Percentiles rank a stretch among this genome's conserved stretches.
phyloP scores from a whole-genome alignment of 2,888 invertebrate species.

The Endotricha flammealis region DNA sequence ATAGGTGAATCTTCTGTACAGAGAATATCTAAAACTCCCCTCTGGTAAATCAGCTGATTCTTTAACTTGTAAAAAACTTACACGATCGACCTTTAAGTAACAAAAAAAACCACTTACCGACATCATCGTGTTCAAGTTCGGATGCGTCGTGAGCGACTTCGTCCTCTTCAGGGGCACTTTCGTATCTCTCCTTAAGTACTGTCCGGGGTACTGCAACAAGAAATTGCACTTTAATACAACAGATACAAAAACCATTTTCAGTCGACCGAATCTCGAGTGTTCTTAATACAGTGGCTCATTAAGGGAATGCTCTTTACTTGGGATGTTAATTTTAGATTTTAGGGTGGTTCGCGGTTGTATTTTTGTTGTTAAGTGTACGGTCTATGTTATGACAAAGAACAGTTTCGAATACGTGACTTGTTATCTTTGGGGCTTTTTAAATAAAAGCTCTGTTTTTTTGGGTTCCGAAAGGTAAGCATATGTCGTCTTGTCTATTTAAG shows the following conservation, averaged over 20 bases:
- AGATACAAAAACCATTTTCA: constrained; percentile 26
- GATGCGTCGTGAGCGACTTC: constrained; percentile 80
- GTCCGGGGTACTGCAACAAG: constrained; percentile 85
- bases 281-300: constrained; percentile 32
- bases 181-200: constrained; percentile 89
- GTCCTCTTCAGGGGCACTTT: constrained; percentile 87
- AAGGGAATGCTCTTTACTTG: constrained; percentile 26
- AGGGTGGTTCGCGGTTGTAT: constrained; percentile 47
- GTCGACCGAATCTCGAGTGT: constrained; percentile 24
- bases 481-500: too few species aligned
- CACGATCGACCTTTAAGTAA: too few species aligned
- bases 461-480: too few species aligned
- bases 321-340: constrained; percentile 62
- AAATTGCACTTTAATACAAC: constrained; percentile 39
- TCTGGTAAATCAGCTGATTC: too few species aligned
- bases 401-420: constrained; percentile 37
- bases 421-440: constrained; percentile 27
- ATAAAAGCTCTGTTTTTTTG: too few species aligned
- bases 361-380: constrained; percentile 41
- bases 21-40: too few species aligned
- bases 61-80: too few species aligned
- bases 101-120: constrained; percentile 64
- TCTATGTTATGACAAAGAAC: constrained; percentile 30
- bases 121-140: constrained; percentile 71
- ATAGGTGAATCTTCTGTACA: too few species aligned